Percentiles rank a stretch among this genome's conserved stretches.
Conservation (phyloP, 2,113 vertebrate species). For the Campylomormyrus tamandua region DNA sequence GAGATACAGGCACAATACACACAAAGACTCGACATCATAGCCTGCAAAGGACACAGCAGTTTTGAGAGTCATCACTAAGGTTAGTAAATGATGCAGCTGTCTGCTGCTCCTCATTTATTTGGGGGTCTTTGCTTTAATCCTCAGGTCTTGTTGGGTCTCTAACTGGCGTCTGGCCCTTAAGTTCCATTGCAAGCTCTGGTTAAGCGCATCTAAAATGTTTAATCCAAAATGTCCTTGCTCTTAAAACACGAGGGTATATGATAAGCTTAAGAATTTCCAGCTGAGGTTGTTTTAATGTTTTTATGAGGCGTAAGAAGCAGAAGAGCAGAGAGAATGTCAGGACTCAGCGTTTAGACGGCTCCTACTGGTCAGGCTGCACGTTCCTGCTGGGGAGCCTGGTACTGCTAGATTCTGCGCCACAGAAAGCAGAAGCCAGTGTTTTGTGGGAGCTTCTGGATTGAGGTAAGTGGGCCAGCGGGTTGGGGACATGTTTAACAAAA, state of each 20-base stretch:
- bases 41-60: neutral
- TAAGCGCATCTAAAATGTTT: slow-evolving; percentile 5
- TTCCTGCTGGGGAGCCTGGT: neutral
- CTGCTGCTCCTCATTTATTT: neutral
- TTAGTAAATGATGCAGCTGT: neutral
- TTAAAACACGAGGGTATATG: neutral
- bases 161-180: neutral
- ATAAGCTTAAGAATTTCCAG: neutral
- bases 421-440: neutral
- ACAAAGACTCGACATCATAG: neutral
- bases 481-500: neutral
- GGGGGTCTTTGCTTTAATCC: neutral
- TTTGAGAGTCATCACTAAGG: neutral
- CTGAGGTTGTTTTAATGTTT: neutral
- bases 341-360: neutral
- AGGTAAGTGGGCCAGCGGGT: neutral
- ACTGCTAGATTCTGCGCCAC: neutral
- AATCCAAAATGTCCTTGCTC: neutral
- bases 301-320: neutral
- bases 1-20: neutral
- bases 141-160: neutral
- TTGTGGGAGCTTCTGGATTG: neutral
- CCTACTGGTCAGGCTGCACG: neutral
- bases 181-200: neutral
- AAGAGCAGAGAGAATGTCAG: neutral